phyloP scores from a whole-genome alignment of 2,888 invertebrate species.

The Yponomeuta malinellus region DNA sequence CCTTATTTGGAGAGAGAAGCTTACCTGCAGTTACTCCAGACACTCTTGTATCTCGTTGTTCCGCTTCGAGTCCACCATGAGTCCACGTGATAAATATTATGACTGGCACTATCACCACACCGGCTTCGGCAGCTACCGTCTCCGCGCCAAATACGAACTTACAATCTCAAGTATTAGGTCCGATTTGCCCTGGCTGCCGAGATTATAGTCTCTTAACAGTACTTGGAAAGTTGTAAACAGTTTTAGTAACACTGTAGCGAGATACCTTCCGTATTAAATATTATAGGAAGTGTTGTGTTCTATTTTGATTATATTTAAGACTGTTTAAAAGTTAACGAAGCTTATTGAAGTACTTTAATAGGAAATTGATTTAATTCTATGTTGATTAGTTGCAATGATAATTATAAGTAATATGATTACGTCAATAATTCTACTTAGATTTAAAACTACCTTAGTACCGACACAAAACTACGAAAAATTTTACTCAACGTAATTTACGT shows the following conservation, averaged over 20 bases:
- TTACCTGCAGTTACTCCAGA: background rate
- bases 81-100: constrained; percentile 7
- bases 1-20: background rate
- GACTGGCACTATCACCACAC: constrained; percentile 5
- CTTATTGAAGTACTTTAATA: background rate
- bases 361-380: no score
- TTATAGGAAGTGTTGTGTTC: background rate
- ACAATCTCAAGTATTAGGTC: background rate
- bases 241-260: constrained; percentile 1
- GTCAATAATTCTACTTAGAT: no score
- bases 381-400: no score
- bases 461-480: no score
- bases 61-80: background rate
- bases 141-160: background rate
- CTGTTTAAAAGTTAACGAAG: background rate
- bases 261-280: background rate
- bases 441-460: no score
- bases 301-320: background rate
- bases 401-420: no score
- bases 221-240: background rate
- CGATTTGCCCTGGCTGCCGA: background rate
- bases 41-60: background rate
- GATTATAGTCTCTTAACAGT: background rate
- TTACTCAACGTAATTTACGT: no score
- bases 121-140: background rate